Conservation (phyloP, 2,888 invertebrate genomes). For the Chymomyza procnemis region DNA sequence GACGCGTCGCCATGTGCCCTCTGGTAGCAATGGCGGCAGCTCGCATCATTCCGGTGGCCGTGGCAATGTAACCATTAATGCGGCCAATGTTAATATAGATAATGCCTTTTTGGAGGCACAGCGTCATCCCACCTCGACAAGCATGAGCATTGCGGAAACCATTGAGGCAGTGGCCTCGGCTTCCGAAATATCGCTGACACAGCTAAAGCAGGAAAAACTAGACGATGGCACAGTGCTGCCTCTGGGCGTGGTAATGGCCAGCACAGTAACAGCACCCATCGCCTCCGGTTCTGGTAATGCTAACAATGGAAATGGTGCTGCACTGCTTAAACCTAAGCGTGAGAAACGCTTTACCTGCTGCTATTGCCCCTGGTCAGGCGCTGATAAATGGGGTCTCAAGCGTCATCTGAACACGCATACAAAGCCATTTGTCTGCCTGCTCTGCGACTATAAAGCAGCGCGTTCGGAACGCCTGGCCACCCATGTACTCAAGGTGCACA, state of each 20-base stretch:
- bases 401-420: slow-evolving; percentile 94
- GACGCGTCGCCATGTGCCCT: slow-evolving; percentile 82
- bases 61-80: slow-evolving; percentile 76
- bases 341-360: slow-evolving; percentile 90
- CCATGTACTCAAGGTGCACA: slow-evolving; percentile 94
- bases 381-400: slow-evolving; percentile 95
- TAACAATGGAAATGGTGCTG: slow-evolving; percentile 32
- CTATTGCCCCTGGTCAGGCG: slow-evolving; percentile 95
- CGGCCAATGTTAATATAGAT: slow-evolving; percentile 72
- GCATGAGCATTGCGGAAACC: slow-evolving; percentile 78
- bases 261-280: slow-evolving; percentile 62
- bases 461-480: slow-evolving; percentile 93
- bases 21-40: slow-evolving; percentile 77
- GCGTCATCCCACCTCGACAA: slow-evolving; percentile 77
- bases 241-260: slow-evolving; percentile 41
- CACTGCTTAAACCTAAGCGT: slow-evolving; percentile 79
- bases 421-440: slow-evolving; percentile 92
- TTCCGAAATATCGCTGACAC: slow-evolving; percentile 74
- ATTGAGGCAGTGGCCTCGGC: slow-evolving; percentile 78
- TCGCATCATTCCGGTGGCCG: slow-evolving; percentile 80
- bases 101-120: slow-evolving; percentile 76
- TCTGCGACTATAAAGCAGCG: slow-evolving; percentile 96
- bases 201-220: slow-evolving; percentile 77
- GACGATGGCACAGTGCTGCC: slow-evolving; percentile 67
- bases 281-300: slow-evolving; percentile 56